These are phyloP conservation scores for Semaprochilodus insignis DNA, from an alignment of 2,797 vertebrate species.

Conservation along the genomic window DNA sequence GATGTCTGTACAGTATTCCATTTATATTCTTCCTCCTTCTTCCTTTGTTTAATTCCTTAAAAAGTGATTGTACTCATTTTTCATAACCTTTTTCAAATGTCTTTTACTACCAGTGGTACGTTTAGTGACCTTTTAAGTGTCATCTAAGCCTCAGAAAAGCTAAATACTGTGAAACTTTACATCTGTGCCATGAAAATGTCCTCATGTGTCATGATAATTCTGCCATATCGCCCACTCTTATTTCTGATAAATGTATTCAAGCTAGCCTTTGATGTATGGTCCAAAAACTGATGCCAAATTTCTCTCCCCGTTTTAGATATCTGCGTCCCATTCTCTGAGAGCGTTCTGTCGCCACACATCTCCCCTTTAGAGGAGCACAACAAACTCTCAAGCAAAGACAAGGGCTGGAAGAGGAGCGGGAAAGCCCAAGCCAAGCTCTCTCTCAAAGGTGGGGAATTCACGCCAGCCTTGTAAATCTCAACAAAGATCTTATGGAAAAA, in stretches of 20 bases:
- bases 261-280: background rate
- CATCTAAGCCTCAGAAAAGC: background rate
- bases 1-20: too few species aligned
- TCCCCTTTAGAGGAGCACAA: conserved; percentile 87
- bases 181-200: background rate
- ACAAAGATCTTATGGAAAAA: conserved; percentile 3
- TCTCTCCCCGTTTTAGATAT: conserved; percentile 78
- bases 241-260: background rate
- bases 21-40: too few species aligned
- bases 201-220: background rate
- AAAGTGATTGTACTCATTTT: too few species aligned
- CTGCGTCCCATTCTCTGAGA: conserved; percentile 90
- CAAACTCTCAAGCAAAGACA: conserved; percentile 87
- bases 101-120: background rate
- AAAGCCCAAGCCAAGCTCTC: conserved; percentile 86
- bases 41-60: too few species aligned
- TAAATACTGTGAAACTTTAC: background rate
- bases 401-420: conserved; percentile 89
- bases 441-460: conserved; percentile 85
- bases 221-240: background rate
- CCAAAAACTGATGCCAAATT: conserved; percentile 8
- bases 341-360: conserved; percentile 89
- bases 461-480: background rate
- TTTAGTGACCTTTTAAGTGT: too few species aligned
- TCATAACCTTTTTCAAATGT: background rate